Evolutionary conservation across 2,113 vertebrate genomes (phyloP).

Genomic region (Morone saxatilis): DNA sequence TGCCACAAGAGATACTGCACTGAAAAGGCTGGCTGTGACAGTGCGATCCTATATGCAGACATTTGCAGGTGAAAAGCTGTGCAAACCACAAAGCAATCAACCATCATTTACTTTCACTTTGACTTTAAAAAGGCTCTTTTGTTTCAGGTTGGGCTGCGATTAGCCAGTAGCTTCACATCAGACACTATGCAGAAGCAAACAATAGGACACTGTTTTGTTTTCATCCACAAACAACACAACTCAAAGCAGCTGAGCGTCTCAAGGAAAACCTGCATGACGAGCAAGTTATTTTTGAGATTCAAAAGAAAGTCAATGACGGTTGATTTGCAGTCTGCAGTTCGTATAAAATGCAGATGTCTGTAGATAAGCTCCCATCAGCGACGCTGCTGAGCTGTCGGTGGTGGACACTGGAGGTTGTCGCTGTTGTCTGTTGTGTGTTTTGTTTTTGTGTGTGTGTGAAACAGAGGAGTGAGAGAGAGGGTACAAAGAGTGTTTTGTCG

Average conservation of each 20-base stretch:
- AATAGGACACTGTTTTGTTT: slow-evolving; percentile 31
- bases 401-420: slow-evolving; percentile 23
- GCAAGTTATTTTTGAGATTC: slow-evolving; percentile 22
- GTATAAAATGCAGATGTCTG: slow-evolving; percentile 23
- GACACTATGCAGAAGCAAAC: slow-evolving; percentile 16
- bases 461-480: background rate
- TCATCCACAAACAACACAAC: slow-evolving; percentile 20
- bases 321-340: slow-evolving; percentile 9
- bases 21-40: background rate
- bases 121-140: slow-evolving; percentile 4
- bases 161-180: background rate
- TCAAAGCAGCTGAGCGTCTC: slow-evolving; percentile 35
- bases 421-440: background rate
- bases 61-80: slow-evolving; percentile 11
- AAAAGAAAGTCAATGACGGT: slow-evolving; percentile 7
- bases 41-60: background rate
- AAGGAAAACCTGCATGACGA: slow-evolving; percentile 24
- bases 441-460: background rate
- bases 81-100: background rate
- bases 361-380: background rate
- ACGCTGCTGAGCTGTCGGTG: slow-evolving; percentile 10
- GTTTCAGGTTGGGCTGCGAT: background rate
- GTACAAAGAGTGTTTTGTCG: slow-evolving; percentile 51
- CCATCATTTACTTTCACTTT: background rate
- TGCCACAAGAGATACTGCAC: background rate